These are phyloP conservation scores for Spea hammondii DNA, from an alignment of 2,797 vertebrate species.

Conservation along the genomic window DNA sequence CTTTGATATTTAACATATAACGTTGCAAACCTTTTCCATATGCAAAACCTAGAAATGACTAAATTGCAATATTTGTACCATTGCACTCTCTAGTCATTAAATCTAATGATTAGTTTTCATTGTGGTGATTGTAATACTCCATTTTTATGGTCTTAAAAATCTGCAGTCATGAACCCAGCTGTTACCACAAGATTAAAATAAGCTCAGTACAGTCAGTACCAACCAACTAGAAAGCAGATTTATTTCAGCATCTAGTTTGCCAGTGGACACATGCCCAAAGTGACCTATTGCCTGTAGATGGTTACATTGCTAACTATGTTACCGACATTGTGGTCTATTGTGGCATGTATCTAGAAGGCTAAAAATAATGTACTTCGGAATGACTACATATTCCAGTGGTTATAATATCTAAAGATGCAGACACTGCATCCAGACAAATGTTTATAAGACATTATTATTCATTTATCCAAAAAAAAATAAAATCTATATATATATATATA, in stretches of 20 bases:
- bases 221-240: conserved; percentile 13
- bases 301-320: conserved; percentile 19
- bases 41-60: conserved; percentile 59
- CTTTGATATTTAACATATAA: conserved; percentile 54
- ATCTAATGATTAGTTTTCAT: conserved; percentile 63
- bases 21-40: conserved; percentile 59
- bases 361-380: neutral
- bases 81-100: conserved; percentile 65
- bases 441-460: neutral
- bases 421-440: neutral
- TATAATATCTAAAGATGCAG: neutral
- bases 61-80: conserved; percentile 61
- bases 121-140: conserved; percentile 59
- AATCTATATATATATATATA: neutral
- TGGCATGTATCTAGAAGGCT: neutral
- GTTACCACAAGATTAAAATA: conserved; percentile 40
- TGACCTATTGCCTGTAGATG: conserved; percentile 26
- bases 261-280: conserved; percentile 18
- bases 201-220: conserved; percentile 32
- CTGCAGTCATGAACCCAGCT: conserved; percentile 38
- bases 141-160: conserved; percentile 54
- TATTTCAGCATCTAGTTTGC: conserved; percentile 33
- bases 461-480: neutral
- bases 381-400: neutral
- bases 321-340: conserved; percentile 28